phyloP scores from a whole-genome alignment of 2,113 vertebrate genomes.

The Dicentrarchus labrax region DNA sequence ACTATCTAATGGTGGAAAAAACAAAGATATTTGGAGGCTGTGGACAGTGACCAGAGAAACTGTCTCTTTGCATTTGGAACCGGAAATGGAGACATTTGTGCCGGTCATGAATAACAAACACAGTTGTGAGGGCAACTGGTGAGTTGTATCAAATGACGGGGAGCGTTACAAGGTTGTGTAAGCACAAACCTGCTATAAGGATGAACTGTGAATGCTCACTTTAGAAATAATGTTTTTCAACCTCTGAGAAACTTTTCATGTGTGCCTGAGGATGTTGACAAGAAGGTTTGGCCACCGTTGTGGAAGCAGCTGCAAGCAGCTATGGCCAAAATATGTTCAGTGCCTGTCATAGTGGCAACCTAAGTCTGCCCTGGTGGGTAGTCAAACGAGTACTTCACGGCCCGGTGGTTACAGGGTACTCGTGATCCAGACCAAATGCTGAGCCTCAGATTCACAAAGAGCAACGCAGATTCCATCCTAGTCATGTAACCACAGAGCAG shows the following conservation, averaged over 20 bases:
- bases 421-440: neutral
- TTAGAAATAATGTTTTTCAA: slow-evolving; percentile 39
- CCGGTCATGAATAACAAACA: slow-evolving; percentile 11
- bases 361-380: slow-evolving; percentile 4
- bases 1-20: neutral
- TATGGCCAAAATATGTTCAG: slow-evolving; percentile 46
- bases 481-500: slow-evolving; percentile 30
- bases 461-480: slow-evolving; percentile 30
- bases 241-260: neutral
- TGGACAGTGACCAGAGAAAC: neutral
- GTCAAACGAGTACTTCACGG: slow-evolving; percentile 21
- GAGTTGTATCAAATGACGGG: slow-evolving; percentile 27
- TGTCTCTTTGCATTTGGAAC: neutral
- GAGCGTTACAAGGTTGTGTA: neutral
- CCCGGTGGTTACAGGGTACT: neutral
- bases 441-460: slow-evolving; percentile 16
- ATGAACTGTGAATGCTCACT: slow-evolving; percentile 13
- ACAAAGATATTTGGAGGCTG: neutral
- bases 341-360: neutral
- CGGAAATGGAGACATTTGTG: slow-evolving; percentile 13
- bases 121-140: slow-evolving; percentile 38
- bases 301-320: slow-evolving; percentile 58
- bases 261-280: slow-evolving; percentile 14
- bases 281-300: slow-evolving; percentile 26
- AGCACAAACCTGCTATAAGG: slow-evolving; percentile 17